These are phyloP conservation scores for Trissonchulus latispiculum DNA, from an alignment of 2,888 invertebrate species.

Conservation along the genomic window DNA sequence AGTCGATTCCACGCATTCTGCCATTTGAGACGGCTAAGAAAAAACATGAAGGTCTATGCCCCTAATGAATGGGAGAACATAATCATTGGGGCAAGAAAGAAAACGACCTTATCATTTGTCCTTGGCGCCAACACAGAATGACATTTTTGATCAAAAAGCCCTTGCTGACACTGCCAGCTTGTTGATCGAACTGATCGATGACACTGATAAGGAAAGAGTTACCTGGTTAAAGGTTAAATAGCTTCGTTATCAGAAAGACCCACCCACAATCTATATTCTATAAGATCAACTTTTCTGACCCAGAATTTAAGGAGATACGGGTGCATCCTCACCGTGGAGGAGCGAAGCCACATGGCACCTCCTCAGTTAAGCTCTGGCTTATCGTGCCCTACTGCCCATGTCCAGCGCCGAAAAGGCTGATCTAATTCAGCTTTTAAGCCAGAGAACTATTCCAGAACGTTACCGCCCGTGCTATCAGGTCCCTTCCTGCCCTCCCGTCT, in stretches of 20 bases:
- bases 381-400: background rate
- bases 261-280: background rate
- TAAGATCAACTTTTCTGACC: background rate
- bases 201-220: background rate
- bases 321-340: background rate
- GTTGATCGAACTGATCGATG: background rate
- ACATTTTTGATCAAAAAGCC: background rate
- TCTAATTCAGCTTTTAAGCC: background rate
- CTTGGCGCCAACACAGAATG: background rate
- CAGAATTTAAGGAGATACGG: background rate
- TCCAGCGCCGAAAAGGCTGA: background rate
- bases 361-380: background rate
- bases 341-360: background rate
- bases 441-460: background rate
- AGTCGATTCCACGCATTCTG: slow-evolving; percentile 7
- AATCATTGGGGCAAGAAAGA: background rate
- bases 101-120: background rate
- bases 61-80: slow-evolving; percentile 1
- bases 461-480: background rate
- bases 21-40: background rate
- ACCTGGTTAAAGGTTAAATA: slow-evolving; percentile 3
- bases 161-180: background rate
- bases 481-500: background rate
- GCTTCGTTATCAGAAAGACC: background rate
- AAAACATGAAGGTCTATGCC: background rate